Evolutionary conservation across 2,113 vertebrate genomes (phyloP), one percentile per base, ranked within the genome.

Genomic region (Thomomys bottae): DNA sequence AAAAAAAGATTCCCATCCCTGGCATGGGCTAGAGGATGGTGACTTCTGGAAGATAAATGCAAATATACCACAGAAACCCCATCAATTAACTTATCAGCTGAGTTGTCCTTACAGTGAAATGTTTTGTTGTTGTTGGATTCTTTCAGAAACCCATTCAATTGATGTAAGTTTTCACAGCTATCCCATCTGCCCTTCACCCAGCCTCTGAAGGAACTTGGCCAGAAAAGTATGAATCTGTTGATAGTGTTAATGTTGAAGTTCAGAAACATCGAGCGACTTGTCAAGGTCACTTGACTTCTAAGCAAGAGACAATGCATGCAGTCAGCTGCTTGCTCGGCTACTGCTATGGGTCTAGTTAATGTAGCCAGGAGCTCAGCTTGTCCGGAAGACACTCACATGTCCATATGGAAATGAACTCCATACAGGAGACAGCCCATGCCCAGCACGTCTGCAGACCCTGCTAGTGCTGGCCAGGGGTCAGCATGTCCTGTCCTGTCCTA

Each of bases 341-440:
- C 6, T 40, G 15, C 15, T 54, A 15, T 54, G 49, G 21, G 59
- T 20, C 40, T 14, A 15, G 49, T 45, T 2, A 59, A 42, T 17
- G 26, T 75, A 3, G 11, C 36, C 24, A 78, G 45, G 57, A 6
- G 36, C 80, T 73, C 1, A 0, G 77, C 24, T 73, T 57, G 61
- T 34, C 82, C 14, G 21, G 30, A 89, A 77, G 64, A 32, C 8
- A 12, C n/a, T 24, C 0, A 5, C 0, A 9, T 0, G 0, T 61
- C 21, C 23, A 61, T 15, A 17, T 17, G 49, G 49, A 54, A 15
- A 17, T 17, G 21, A 9, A 7, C 59, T 26, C 59, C 59, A 66
- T 17, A 28, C 8, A 5, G 45, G 3, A 30, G n/a, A 26, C 7
- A 10, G 70, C 30, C 1, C 6, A 72, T n/a, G 70, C 76, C 26